phyloP scores from a whole-genome alignment of 1,140 invertebrate species.

The Micrasema longulum region DNA sequence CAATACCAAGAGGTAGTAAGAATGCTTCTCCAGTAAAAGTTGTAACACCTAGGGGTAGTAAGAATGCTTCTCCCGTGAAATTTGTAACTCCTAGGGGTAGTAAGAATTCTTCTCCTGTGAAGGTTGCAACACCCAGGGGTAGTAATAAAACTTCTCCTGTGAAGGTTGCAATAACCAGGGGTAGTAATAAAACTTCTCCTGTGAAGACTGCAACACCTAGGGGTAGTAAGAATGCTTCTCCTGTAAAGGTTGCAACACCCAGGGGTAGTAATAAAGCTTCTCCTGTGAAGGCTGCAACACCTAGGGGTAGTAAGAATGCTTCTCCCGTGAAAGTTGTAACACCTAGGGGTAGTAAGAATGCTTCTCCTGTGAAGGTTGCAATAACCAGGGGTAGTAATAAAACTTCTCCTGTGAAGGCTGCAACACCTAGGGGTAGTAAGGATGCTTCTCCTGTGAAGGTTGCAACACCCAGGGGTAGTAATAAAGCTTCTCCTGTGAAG shows the following conservation, averaged over 20 bases:
- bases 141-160: neutral
- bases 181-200: neutral
- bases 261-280: neutral
- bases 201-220: neutral
- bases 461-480: too few species aligned
- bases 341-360: neutral
- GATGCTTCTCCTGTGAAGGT: neutral
- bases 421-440: too few species aligned
- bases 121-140: neutral
- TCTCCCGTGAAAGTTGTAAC: slow-evolving; percentile 2
- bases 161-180: neutral
- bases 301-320: neutral
- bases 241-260: neutral
- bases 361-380: slow-evolving; percentile 1
- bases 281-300: neutral
- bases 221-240: slow-evolving; percentile 6
- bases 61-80: neutral
- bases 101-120: neutral
- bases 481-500: too few species aligned
- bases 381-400: neutral
- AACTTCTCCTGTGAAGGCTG: neutral
- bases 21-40: neutral
- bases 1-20: too few species aligned
- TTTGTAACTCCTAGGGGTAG: neutral
- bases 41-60: neutral